phyloP scores from a whole-genome alignment of 1,140 invertebrate species.

The Sminthurides bifidus region DNA sequence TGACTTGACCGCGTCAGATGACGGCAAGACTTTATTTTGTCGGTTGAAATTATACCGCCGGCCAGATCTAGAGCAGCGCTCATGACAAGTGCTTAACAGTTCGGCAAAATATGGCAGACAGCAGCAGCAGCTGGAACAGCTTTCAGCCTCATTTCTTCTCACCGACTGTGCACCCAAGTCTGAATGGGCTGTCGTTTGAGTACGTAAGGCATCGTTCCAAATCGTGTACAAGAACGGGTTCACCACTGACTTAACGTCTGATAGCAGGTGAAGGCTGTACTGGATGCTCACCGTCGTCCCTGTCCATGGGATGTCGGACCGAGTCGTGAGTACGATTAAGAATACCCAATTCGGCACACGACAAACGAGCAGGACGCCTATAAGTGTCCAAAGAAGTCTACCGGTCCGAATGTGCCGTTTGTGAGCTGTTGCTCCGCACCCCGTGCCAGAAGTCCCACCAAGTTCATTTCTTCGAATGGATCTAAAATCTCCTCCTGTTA shows the following conservation, averaged over 20 bases:
- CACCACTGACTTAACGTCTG: slow-evolving; percentile 14
- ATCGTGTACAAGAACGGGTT: slow-evolving; percentile 27
- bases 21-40: too few relatives aligned
- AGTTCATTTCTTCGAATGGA: background rate
- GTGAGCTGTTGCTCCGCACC: too few relatives aligned
- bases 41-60: too few relatives aligned
- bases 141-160: too few relatives aligned
- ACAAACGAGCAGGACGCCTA: slow-evolving; percentile 12
- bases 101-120: too few relatives aligned
- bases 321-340: slow-evolving; percentile 8
- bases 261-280: slow-evolving; percentile 14
- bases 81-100: too few relatives aligned
- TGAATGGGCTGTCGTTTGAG: too few relatives aligned
- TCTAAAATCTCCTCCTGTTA: background rate
- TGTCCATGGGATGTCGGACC: background rate
- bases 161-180: too few relatives aligned
- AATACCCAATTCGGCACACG: slow-evolving; percentile 17
- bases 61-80: too few relatives aligned
- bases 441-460: background rate
- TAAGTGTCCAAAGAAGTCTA: slow-evolving; percentile 11
- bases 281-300: background rate
- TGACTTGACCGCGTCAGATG: too few relatives aligned
- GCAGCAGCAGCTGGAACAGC: too few relatives aligned
- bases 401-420: slow-evolving; percentile 13
- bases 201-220: slow-evolving; percentile 23